Evolutionary conservation across 2,797 vertebrate species (phyloP).

Genomic region (Hoplostethus mediterraneus): DNA sequence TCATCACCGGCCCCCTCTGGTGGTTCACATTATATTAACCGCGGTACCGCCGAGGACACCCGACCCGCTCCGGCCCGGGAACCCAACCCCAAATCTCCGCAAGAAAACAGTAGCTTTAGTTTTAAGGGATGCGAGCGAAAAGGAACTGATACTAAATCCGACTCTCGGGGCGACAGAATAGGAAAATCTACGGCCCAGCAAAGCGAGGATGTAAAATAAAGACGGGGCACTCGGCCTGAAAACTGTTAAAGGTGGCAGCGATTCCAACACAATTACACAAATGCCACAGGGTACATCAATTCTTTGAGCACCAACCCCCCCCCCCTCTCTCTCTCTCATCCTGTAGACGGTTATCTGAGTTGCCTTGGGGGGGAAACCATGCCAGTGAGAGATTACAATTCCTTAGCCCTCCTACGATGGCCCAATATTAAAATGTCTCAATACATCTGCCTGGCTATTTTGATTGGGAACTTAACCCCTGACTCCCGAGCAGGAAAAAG

Average conservation of each 20-base stretch:
- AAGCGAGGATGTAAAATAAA: slow-evolving; percentile 49
- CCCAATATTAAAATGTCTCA: slow-evolving; percentile 99
- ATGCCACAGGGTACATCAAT: slow-evolving; percentile 79
- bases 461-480: slow-evolving; percentile 99
- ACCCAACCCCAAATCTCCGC: too few species aligned
- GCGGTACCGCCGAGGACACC: slow-evolving; percentile 13
- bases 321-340: too few species aligned
- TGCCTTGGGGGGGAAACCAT: slow-evolving; percentile 96
- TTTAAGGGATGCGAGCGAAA: slow-evolving; percentile 7
- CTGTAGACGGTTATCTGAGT: slow-evolving; percentile 77
- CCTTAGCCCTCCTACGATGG: slow-evolving; percentile 96
- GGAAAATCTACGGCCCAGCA: slow-evolving; percentile 31
- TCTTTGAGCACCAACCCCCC: slow-evolving; percentile 66
- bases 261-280: slow-evolving; percentile 82
- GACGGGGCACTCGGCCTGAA: slow-evolving; percentile 42
- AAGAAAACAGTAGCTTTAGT: too few species aligned
- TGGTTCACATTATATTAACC: slow-evolving; percentile 64
- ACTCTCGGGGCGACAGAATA: slow-evolving; percentile 5
- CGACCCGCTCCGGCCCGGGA: too few species aligned
- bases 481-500: slow-evolving; percentile 95
- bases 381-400: slow-evolving; percentile 95
- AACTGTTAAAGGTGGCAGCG: slow-evolving; percentile 71
- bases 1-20: slow-evolving; percentile 71
- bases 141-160: slow-evolving; percentile 12
- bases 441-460: slow-evolving; percentile 96